Conservation (phyloP, 2,797 vertebrate species). For the Cynopterus sphinx region DNA sequence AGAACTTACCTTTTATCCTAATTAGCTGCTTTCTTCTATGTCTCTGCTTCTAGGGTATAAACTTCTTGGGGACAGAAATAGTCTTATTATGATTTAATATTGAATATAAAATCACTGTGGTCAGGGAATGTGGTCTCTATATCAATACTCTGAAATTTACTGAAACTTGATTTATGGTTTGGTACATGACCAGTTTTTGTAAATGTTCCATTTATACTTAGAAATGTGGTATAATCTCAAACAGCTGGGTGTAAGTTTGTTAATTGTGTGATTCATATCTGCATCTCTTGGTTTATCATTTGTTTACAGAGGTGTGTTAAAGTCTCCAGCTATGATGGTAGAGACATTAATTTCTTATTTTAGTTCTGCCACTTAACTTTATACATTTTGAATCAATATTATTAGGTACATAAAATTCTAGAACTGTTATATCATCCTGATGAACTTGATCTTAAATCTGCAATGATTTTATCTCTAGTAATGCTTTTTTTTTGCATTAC, state of each 20-base stretch:
- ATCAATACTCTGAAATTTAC: background rate
- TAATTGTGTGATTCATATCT: background rate
- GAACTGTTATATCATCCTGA: background rate
- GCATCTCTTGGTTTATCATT: background rate
- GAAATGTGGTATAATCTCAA: background rate
- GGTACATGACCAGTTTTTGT: background rate
- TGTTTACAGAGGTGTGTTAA: background rate
- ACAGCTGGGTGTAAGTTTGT: background rate
- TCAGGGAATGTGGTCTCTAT: background rate
- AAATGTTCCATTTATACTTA: background rate
- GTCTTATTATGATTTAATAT: background rate
- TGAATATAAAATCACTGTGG: background rate
- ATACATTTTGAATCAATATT: background rate
- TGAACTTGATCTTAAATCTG: background rate
- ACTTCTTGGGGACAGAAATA: background rate
- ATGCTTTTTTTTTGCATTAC: background rate
- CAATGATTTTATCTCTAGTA: background rate
- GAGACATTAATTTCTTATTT: background rate
- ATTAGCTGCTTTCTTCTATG: background rate
- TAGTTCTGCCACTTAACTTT: slow-evolving; percentile 5
- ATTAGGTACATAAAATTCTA: background rate
- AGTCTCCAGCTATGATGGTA: background rate
- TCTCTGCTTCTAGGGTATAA: background rate
- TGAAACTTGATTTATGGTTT: background rate
- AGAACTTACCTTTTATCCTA: background rate